These are phyloP conservation scores for Xanthorhoe designata DNA, from an alignment of 2,888 invertebrate species.

Conservation along the genomic window DNA sequence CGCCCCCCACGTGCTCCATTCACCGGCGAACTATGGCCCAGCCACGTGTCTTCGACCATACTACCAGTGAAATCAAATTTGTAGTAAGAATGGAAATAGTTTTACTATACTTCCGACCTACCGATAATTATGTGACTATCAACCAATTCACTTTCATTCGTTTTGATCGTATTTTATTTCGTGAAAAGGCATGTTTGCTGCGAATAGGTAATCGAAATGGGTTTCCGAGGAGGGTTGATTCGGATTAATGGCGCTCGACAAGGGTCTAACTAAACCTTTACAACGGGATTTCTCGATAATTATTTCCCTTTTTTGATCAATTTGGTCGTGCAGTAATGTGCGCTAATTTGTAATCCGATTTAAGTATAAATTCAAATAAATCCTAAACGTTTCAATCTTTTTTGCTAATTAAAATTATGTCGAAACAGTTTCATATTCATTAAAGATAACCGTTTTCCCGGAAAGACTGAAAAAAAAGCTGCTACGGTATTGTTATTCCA, in stretches of 20 bases:
- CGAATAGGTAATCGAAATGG: slow-evolving; percentile 16
- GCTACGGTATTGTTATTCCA: slow-evolving; percentile 28
- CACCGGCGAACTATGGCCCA: slow-evolving; percentile 56
- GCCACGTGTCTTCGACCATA: slow-evolving; percentile 58
- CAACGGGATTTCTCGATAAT: slow-evolving; percentile 17
- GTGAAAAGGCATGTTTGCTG: slow-evolving; percentile 13
- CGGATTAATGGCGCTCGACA: slow-evolving; percentile 34
- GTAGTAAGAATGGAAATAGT: slow-evolving; percentile 56
- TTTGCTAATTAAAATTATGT: neutral
- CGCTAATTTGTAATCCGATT: neutral
- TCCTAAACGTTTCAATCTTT: neutral
- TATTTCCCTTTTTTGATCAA: slow-evolving; percentile 10
- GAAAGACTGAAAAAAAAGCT: slow-evolving; percentile 26
- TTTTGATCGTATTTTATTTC: slow-evolving; percentile 23
- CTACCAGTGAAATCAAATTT: slow-evolving; percentile 42
- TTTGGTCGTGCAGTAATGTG: neutral
- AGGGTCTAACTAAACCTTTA: slow-evolving; percentile 27
- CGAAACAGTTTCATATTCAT: slow-evolving; percentile 24
- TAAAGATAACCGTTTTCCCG: slow-evolving; percentile 23
- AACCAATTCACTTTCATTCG: slow-evolving; percentile 20
- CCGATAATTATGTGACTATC: neutral
- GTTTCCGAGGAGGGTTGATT: slow-evolving; percentile 21
- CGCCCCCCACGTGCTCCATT: slow-evolving; percentile 74
- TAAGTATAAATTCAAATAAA: neutral
- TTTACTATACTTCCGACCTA: slow-evolving; percentile 29